Evolutionary conservation across 2,113 vertebrate genomes (phyloP).

Genomic region (Corynorhinus townsendii): DNA sequence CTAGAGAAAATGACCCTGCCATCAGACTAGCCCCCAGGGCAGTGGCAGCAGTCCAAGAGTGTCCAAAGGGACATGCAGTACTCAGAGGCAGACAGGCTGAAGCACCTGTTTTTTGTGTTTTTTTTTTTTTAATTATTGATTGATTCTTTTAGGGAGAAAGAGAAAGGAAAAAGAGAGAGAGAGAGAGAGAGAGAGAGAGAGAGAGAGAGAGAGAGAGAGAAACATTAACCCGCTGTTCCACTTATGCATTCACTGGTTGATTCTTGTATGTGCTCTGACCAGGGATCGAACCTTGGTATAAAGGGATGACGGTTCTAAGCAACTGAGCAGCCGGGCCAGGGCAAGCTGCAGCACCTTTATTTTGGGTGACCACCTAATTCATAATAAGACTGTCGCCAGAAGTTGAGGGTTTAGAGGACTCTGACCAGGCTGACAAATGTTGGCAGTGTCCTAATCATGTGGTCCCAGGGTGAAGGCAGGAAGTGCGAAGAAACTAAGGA

Average conservation of each 20-base stretch:
- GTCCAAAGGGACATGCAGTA: slow-evolving; percentile 21
- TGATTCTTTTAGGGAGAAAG: background rate
- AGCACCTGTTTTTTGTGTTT: slow-evolving; percentile 7
- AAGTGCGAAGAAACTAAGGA: background rate
- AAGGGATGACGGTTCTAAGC: background rate
- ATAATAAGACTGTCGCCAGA: slow-evolving; percentile 6
- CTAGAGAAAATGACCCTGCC: background rate
- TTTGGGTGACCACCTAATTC: slow-evolving; percentile 43
- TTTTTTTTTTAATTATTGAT: background rate
- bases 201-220: background rate
- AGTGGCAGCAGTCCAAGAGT: background rate
- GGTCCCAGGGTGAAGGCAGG: background rate
- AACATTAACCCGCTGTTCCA: background rate
- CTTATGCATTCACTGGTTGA: background rate
- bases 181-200: background rate
- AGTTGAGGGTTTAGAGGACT: slow-evolving; percentile 1
- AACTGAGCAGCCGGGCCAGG: background rate
- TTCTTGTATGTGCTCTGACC: background rate
- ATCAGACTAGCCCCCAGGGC: slow-evolving; percentile 10
- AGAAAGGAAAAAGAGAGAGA: background rate
- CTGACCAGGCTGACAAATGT: background rate
- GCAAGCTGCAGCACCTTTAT: slow-evolving; percentile 46
- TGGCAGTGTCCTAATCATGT: background rate
- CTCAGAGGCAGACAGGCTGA: slow-evolving; percentile 44
- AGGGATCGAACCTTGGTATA: background rate